These are phyloP conservation scores for Acholoe squamosa DNA, from an alignment of 2,888 invertebrate species.

Conservation along the genomic window DNA sequence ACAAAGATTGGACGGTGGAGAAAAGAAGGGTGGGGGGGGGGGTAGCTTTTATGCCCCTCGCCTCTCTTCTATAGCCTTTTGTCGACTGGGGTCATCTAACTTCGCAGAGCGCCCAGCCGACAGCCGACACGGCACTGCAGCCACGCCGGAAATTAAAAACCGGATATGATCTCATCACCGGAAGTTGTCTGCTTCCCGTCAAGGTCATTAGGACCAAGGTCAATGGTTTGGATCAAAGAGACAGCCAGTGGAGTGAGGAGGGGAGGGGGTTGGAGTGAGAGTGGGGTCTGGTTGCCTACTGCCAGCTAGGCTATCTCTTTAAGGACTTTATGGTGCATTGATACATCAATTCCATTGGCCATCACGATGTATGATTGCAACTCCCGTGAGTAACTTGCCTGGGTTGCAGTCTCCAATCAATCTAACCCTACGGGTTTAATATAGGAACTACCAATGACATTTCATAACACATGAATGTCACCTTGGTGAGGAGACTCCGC, in stretches of 20 bases:
- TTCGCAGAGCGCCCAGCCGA: background rate
- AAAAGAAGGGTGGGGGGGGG: too few relatives aligned
- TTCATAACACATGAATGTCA: too few relatives aligned
- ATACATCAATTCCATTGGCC: too few relatives aligned
- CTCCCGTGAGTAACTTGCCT: too few relatives aligned
- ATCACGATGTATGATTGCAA: too few relatives aligned
- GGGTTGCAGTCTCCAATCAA: too few relatives aligned
- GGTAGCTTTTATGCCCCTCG: background rate
- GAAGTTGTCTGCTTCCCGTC: constrained; percentile 46
- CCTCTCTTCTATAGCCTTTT: background rate
- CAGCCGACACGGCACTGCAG: background rate
- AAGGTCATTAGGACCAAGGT: constrained; percentile 51
- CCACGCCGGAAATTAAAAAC: constrained; percentile 18
- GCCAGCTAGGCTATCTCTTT: too few relatives aligned
- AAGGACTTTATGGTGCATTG: too few relatives aligned
- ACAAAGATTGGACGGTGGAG: too few relatives aligned
- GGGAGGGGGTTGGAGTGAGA: background rate
- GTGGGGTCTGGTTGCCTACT: background rate
- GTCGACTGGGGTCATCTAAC: background rate
- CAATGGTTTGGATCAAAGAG: constrained; percentile 46
- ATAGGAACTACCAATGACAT: too few relatives aligned
- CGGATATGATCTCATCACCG: constrained; percentile 41
- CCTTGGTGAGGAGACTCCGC: too few relatives aligned
- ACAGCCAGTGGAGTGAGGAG: background rate
- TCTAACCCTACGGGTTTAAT: too few relatives aligned